These are phyloP conservation scores for Rhipidura dahli DNA, from an alignment of 2,113 vertebrate genomes.

Conservation along the genomic window DNA sequence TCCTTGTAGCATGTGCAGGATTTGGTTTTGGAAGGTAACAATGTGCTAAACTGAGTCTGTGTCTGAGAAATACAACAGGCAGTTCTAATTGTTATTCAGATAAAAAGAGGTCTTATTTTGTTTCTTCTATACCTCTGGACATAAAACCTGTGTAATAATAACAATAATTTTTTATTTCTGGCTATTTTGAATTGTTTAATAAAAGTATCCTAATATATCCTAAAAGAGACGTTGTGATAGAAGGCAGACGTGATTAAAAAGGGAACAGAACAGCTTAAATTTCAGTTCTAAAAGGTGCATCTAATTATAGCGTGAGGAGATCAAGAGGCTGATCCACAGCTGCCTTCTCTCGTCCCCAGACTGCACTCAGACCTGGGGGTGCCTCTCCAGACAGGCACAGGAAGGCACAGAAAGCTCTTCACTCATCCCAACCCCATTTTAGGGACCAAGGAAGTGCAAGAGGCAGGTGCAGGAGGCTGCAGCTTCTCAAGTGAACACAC, in stretches of 20 bases:
- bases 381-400: neutral
- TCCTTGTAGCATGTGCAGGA: neutral
- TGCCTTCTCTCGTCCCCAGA: neutral
- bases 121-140: neutral
- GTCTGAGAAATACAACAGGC: neutral
- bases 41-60: neutral
- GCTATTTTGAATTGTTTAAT: neutral
- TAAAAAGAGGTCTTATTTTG: neutral
- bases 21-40: neutral
- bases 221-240: neutral
- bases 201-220: neutral
- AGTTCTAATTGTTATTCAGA: neutral
- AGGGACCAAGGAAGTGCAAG: too few species aligned
- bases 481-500: neutral
- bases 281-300: slow-evolving; percentile 5
- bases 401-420: neutral
- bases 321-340: slow-evolving; percentile 8
- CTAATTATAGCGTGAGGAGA: slow-evolving; percentile 14
- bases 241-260: neutral
- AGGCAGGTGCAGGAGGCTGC: neutral
- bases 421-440: neutral
- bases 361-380: neutral
- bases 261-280: neutral
- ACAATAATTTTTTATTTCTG: neutral
- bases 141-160: neutral